These are phyloP conservation scores for Drosophila mulleri DNA, from an alignment of 2,888 invertebrate species.

Conservation along the genomic window DNA sequence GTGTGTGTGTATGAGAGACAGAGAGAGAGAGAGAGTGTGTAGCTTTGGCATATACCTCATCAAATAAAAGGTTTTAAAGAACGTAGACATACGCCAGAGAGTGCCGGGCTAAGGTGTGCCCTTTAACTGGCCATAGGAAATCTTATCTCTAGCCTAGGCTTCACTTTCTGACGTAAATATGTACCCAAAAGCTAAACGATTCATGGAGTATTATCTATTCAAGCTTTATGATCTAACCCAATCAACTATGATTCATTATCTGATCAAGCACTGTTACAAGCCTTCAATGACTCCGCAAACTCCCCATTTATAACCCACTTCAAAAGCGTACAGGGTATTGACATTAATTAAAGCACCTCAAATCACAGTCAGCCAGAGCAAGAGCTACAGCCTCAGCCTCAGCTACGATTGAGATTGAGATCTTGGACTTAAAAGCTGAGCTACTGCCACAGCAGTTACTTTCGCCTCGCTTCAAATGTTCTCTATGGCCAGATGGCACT, in stretches of 20 bases:
- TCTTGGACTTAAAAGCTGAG: constrained; percentile 20
- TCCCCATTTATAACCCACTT: background rate
- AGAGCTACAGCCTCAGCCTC: background rate
- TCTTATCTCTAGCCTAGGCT: background rate
- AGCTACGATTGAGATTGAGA: constrained; percentile 26
- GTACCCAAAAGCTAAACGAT: background rate
- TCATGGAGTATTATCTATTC: background rate
- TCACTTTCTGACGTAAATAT: background rate
- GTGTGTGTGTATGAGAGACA: background rate
- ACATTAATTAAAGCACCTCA: constrained; percentile 35
- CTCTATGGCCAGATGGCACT: constrained; percentile 49
- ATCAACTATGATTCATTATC: background rate
- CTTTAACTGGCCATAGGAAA: background rate
- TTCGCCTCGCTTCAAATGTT: constrained; percentile 21
- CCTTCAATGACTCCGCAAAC: background rate
- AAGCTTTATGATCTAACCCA: background rate
- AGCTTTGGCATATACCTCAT: constrained; percentile 32
- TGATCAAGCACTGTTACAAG: background rate
- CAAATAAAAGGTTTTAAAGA: constrained; percentile 1
- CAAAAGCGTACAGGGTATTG: constrained; percentile 7
- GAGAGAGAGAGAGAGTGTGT: background rate
- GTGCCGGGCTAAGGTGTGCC: background rate
- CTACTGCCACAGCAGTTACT: constrained; percentile 29
- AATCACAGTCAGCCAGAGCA: background rate
- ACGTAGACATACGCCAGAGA: background rate